Evolutionary conservation across 2,113 vertebrate species (phyloP), one percentile per base, ranked within the genome.

Genomic region (Mesoclemmys tuberculata): DNA sequence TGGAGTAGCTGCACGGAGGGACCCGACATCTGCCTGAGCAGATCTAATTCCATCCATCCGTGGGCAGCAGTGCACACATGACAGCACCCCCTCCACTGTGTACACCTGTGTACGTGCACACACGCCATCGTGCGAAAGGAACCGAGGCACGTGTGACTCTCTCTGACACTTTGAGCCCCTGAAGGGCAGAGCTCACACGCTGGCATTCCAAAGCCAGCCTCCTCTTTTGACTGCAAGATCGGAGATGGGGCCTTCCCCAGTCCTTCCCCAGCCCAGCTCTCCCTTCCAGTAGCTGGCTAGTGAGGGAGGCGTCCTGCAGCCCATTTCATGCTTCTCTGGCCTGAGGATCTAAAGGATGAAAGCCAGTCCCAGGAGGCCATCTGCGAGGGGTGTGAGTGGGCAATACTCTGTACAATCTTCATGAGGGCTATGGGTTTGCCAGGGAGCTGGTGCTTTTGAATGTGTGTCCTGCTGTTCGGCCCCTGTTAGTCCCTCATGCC

Each of bases 71-170:
- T 49, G 35, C 58, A 27, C 80, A 7, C 54, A 27, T 11, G 29
- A 44, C 3, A 9, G 31, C 11, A 38, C n/a, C 24, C 12, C 51
- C 38, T 44, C 38, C 46, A 55, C 1, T 0, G 5, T 64, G 2
- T 21, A 14, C 22, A 0, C 5, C 41, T 44, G 38, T 8, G 1
- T 48, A 5, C 0, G 38, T 0, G 26, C 54, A 77, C 75, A 48
- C 41, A 16, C 13, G 31, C 61, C 61, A 35, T 31, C 4, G 61
- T 31, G 56, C 27, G 56, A 61, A 31, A 61, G 31, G 56, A 58
- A 58, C 56, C 29, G 26, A 58, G 26, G 26, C 56, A 5, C 12
- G 27, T 58, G n/a, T n/a, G n/a, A n/a, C n/a, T n/a, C n/a, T n/a
- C n/a, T n/a, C n/a, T n/a, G n/a, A n/a, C n/a, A n/a, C n/a, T n/a